A percentile compares a stretch with the other conserved stretches of the same genome.
phyloP scores from a whole-genome alignment of 2,797 vertebrate species.

The Steatocranus sp. region DNA sequence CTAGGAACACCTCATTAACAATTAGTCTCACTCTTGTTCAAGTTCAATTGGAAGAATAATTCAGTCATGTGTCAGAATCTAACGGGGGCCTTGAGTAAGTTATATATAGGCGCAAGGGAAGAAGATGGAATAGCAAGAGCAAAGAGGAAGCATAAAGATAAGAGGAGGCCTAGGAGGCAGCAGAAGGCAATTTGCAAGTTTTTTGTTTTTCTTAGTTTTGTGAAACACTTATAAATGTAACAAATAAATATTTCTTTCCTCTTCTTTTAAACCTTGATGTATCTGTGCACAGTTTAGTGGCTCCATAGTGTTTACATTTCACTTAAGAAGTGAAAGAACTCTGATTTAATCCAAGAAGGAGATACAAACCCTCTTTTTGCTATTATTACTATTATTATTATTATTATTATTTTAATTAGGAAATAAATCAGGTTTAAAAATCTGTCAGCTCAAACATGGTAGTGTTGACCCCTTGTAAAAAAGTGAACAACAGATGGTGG shows the following conservation, averaged over 20 bases:
- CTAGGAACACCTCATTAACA: background rate
- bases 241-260: background rate
- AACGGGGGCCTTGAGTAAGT: background rate
- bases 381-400: too few species aligned
- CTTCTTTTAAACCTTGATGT: background rate
- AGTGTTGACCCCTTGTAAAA: background rate
- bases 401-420: background rate
- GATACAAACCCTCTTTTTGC: background rate
- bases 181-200: background rate
- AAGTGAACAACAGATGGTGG: background rate
- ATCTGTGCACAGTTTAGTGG: background rate
- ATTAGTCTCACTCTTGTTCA: background rate
- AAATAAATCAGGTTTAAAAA: background rate
- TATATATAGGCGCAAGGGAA: background rate
- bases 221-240: background rate
- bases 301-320: background rate
- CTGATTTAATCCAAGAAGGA: background rate
- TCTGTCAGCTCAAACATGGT: background rate
- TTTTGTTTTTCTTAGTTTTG: background rate
- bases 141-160: background rate
- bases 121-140: background rate
- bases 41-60: background rate
- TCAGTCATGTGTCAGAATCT: background rate
- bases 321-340: background rate
- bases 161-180: background rate